Conservation (phyloP, 2,797 vertebrate species). For the Scyliorhinus canicula region DNA sequence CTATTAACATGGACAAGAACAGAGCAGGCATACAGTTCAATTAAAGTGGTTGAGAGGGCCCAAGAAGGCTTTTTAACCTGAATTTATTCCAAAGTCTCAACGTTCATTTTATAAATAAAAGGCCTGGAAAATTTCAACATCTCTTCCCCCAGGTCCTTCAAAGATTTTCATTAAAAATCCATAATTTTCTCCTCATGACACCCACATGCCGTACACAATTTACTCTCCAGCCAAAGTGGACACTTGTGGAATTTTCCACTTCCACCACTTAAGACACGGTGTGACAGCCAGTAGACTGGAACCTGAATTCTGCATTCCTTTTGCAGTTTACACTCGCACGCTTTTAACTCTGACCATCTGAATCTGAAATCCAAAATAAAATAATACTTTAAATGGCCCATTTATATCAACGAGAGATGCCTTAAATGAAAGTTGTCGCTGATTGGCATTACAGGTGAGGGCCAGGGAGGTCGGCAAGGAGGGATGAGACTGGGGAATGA, state of each 20-base stretch:
- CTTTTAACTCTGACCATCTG: neutral
- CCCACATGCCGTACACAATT: neutral
- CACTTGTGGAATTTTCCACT: neutral
- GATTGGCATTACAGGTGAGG: neutral
- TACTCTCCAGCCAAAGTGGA: neutral
- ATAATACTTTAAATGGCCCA: neutral
- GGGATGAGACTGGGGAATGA: too few species aligned
- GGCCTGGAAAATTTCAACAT: neutral
- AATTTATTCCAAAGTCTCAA: neutral
- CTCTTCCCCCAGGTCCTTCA: neutral
- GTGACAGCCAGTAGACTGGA: neutral
- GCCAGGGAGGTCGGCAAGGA: neutral
- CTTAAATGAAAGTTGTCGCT: neutral
- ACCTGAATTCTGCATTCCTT: neutral
- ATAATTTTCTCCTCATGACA: conserved; percentile 9
- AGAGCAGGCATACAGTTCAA: conserved; percentile 29
- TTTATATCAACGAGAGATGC: neutral
- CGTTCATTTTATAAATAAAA: conserved; percentile 12
- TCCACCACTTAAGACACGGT: neutral
- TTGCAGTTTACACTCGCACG: neutral
- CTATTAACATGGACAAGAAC: conserved; percentile 28
- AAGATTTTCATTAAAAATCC: neutral
- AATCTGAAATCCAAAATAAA: neutral
- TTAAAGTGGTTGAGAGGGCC: conserved; percentile 1
- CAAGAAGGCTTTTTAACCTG: neutral